These are phyloP conservation scores for Colaptes auratus DNA, from an alignment of 2,113 vertebrate genomes.

Conservation along the genomic window DNA sequence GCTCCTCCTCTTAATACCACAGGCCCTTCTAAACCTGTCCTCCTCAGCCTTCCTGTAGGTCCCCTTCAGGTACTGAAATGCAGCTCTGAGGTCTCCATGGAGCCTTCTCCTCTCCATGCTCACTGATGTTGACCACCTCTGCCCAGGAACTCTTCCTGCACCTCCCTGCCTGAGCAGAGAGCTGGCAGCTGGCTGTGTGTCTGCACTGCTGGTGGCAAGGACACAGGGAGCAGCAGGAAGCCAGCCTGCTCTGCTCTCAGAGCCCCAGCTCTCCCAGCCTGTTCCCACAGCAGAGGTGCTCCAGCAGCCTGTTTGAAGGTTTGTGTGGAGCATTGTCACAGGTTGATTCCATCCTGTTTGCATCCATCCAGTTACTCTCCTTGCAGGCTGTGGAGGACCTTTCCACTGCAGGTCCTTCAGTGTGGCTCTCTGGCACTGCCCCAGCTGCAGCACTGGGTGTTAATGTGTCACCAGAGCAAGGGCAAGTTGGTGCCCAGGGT, in stretches of 20 bases:
- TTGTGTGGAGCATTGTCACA: neutral
- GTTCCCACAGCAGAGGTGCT: no score
- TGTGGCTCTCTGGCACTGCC: neutral
- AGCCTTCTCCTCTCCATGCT: no score
- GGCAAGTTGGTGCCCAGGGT: neutral
- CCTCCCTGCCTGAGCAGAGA: neutral
- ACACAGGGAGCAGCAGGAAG: fast-evolving
- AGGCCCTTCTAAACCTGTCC: no score
- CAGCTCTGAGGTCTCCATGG: no score
- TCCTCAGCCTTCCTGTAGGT: no score
- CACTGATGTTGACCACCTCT: neutral
- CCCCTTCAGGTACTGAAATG: no score
- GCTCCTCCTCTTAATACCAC: no score
- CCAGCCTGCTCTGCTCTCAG: no score
- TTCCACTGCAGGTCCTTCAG: neutral
- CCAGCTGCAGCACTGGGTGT: neutral
- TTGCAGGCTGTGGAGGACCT: neutral
- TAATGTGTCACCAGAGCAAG: neutral
- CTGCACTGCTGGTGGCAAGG: neutral
- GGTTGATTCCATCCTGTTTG: fast-evolving
- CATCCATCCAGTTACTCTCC: neutral
- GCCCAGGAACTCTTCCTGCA: neutral
- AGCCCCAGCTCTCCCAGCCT: no score
- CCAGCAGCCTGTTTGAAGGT: neutral
- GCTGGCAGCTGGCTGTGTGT: neutral